A percentile compares a stretch with the other conserved stretches of the same genome.
Conservation (phyloP, 2,113 vertebrate species). For the Prietella phreatophila region DNA sequence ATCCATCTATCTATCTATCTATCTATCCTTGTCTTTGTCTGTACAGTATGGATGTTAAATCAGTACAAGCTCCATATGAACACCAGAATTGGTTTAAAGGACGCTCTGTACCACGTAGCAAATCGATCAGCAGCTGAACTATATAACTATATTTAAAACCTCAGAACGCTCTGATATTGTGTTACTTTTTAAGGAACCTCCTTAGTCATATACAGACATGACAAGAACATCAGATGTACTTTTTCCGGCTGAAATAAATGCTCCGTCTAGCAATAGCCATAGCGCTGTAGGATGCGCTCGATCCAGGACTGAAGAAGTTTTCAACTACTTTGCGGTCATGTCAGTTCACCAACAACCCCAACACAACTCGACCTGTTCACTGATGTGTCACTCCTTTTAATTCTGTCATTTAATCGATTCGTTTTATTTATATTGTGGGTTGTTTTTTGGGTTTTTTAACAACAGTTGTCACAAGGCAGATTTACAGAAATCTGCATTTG, state of each 20-base stretch:
- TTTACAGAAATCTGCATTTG: too few species aligned
- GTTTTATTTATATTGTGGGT: too few species aligned
- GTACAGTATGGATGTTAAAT: not conserved
- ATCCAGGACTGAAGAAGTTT: not conserved
- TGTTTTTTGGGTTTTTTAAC: too few species aligned
- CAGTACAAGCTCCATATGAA: not conserved
- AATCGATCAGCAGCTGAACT: not conserved
- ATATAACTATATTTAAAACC: not conserved
- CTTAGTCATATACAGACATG: not conserved
- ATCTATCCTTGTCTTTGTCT: not conserved
- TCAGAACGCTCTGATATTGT: not conserved
- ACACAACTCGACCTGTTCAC: too few species aligned
- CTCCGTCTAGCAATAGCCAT: not conserved
- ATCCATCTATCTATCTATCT: not conserved
- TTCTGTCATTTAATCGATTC: too few species aligned
- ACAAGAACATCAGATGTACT: not conserved
- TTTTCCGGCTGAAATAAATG: not conserved
- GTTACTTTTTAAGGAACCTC: not conserved
- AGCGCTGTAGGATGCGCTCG: not conserved
- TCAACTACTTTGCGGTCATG: too few species aligned
- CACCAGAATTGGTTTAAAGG: not conserved
- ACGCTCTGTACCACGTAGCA: not conserved
- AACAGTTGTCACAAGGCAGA: too few species aligned
- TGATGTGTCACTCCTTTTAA: too few species aligned
- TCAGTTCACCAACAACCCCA: too few species aligned